Evolutionary conservation across 2,113 vertebrate species (phyloP), one percentile per base, ranked within the genome.

Genomic region (Psittacula cyanocephala): DNA sequence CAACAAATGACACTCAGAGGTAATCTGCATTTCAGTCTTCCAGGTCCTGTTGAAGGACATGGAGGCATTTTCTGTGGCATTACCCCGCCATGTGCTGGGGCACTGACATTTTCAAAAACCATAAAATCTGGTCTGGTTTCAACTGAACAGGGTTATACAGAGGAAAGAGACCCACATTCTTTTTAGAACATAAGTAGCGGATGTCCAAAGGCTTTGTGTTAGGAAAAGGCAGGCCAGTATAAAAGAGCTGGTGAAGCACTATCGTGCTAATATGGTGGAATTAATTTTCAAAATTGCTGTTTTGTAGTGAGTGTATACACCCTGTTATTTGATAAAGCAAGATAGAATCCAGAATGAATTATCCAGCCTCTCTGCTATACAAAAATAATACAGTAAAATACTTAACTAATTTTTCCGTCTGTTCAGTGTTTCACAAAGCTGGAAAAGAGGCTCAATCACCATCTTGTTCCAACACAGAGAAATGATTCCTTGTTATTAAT

Each of bases 261-360:
- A 17, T 44, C 1, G 5, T 80, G 49, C 37, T 95, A 70, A 90
- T 82, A 46, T 86, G 64, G 47, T 43, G 7, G 79, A 96, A 94
- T 94, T 95, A 88, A 89, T 94, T 94, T 91, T 71, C 24, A 67
- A 90, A 93, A 94, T 90, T 93, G 93, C 60, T 95, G 75, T 50
- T 91, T 93, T 96, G 60, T 86, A 70, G 43, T 29, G 7, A 91
- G 29, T 60, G 60, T 70, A 49, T 81, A 15, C 63, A 95, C 71
- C 71, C 93, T 90, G 53, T 65, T 80, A 93, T 86, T 96, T 96
- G 88, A 86, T 47, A 90, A 88, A 72, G 60, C 68, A 89, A 78
- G 60, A 91, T 46, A 83, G 82, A 94, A 81, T 88, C 82, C 71
- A 78, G 63, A 83, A 78, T 81, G 23, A 93, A 82, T 93, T 82